Evolutionary conservation across 2,797 vertebrate genomes (phyloP).

Genomic region (Phoebastria nigripes): DNA sequence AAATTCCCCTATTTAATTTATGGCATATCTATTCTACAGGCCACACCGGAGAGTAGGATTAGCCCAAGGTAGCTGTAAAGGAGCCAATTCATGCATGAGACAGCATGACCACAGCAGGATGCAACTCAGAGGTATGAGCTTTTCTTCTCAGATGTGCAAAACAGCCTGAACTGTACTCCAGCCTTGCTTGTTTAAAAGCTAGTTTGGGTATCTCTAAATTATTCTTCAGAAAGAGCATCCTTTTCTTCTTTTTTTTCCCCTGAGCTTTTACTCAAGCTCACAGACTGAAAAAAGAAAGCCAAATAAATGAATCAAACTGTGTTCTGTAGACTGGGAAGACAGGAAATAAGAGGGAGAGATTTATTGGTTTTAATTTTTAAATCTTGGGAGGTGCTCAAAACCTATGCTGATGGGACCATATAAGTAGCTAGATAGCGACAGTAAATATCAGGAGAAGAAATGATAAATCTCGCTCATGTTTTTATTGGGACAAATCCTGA

Average conservation of each 20-base stretch:
- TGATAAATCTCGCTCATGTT: constrained; percentile 38
- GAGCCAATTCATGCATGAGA: background rate
- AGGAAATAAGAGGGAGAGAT: constrained; percentile 32
- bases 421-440: constrained; percentile 44
- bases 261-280: background rate
- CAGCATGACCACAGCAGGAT: background rate
- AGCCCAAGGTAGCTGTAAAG: constrained; percentile 36
- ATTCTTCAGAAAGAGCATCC: background rate
- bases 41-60: background rate
- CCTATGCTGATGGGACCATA: background rate
- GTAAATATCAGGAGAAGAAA: constrained; percentile 36
- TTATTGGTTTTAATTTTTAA: constrained; percentile 54
- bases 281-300: background rate
- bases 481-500: constrained; percentile 38
- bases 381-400: constrained; percentile 40
- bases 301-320: background rate
- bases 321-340: background rate
- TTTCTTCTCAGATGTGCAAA: background rate
- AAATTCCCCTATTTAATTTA: constrained; percentile 9
- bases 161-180: background rate
- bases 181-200: background rate
- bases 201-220: background rate
- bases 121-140: background rate
- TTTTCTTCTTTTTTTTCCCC: background rate
- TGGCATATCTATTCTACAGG: background rate